These are phyloP conservation scores for Hermodice carunculata DNA, from an alignment of 2,888 invertebrate genomes.

Conservation along the genomic window DNA sequence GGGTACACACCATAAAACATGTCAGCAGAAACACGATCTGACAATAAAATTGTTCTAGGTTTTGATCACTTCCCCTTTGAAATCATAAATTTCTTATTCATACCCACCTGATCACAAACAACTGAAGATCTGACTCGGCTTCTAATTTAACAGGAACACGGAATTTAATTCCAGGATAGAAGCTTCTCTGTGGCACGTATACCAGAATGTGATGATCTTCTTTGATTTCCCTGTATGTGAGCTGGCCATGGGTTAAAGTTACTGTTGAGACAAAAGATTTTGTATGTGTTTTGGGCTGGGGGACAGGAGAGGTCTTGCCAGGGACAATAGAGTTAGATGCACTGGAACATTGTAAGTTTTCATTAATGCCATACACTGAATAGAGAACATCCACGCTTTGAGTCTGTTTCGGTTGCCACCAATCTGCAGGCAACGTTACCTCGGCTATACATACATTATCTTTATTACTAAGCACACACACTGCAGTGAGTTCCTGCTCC, in stretches of 20 bases:
- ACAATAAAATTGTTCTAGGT: too few relatives aligned
- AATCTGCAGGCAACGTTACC: slow-evolving; percentile 87
- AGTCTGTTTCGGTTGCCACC: slow-evolving; percentile 77
- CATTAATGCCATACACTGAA: slow-evolving; percentile 77
- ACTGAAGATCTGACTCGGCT: slow-evolving; percentile 73
- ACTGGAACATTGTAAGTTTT: slow-evolving; percentile 59
- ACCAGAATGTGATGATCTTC: slow-evolving; percentile 88
- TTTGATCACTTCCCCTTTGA: too few relatives aligned
- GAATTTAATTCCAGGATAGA: slow-evolving; percentile 90
- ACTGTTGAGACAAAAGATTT: slow-evolving; percentile 36
- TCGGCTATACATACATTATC: slow-evolving; percentile 89
- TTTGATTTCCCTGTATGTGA: slow-evolving; percentile 82
- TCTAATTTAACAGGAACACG: slow-evolving; percentile 90
- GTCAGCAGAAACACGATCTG: too few relatives aligned
- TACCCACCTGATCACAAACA: slow-evolving; percentile 86
- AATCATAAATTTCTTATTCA: background rate
- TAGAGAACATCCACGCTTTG: slow-evolving; percentile 84
- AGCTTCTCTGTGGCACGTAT: slow-evolving; percentile 87
- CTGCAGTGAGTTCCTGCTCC: slow-evolving; percentile 80
- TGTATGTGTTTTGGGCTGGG: background rate
- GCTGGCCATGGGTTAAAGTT: slow-evolving; percentile 33
- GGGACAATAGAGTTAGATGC: slow-evolving; percentile 51
- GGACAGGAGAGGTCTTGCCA: background rate
- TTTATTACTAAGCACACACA: slow-evolving; percentile 92
- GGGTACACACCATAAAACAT: too few relatives aligned